Conservation (phyloP, 2,888 invertebrate genomes). For the Drosophila anomalipes region DNA sequence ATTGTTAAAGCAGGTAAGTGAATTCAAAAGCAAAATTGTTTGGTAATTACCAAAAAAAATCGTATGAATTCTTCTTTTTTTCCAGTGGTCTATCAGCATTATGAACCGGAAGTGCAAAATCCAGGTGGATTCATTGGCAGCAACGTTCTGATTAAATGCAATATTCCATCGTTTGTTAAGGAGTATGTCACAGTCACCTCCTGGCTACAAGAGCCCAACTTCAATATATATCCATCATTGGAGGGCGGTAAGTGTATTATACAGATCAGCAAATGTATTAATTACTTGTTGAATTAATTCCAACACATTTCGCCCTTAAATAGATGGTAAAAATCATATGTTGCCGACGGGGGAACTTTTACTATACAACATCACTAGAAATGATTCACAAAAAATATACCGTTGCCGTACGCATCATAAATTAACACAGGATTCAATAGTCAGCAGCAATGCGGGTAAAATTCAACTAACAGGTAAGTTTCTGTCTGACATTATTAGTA, state of each 20-base stretch:
- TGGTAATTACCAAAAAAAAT: neutral
- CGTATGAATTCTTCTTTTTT: neutral
- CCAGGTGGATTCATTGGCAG: constrained; percentile 87
- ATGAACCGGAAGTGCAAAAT: constrained; percentile 87
- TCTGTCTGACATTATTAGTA: neutral
- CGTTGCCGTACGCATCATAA: constrained; percentile 88
- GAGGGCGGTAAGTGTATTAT: constrained; percentile 86
- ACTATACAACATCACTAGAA: constrained; percentile 87
- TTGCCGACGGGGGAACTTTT: constrained; percentile 87
- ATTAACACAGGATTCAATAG: constrained; percentile 87
- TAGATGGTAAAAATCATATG: constrained; percentile 88
- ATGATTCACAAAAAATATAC: constrained; percentile 87
- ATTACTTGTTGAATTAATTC: neutral
- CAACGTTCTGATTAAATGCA: constrained; percentile 87
- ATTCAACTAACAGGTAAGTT: constrained; percentile 87
- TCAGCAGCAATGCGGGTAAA: constrained; percentile 87
- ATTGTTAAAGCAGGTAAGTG: constrained; percentile 86
- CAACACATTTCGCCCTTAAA: neutral
- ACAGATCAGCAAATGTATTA: neutral
- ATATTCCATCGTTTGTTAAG: constrained; percentile 87
- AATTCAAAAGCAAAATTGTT: neutral
- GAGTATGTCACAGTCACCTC: constrained; percentile 87
- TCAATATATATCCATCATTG: constrained; percentile 87
- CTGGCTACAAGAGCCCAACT: constrained; percentile 87
- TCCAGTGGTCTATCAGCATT: constrained; percentile 87